phyloP scores from a whole-genome alignment of 2,888 invertebrate genomes.

The Mystacides longicornis region DNA sequence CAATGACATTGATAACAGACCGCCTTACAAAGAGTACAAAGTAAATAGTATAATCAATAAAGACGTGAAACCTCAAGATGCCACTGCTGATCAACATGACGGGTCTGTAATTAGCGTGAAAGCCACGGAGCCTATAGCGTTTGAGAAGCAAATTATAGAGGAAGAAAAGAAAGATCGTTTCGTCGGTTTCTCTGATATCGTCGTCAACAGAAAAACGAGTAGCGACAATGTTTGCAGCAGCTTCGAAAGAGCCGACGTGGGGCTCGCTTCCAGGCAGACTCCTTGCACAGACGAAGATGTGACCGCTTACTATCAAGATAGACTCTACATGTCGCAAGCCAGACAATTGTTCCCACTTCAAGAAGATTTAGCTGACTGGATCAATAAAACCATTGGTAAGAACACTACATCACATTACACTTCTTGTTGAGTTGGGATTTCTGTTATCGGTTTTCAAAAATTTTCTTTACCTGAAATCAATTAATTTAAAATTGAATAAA shows the following conservation, averaged over 20 bases:
- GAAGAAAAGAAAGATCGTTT: conserved; percentile 29
- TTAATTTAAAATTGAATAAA: too few relatives aligned
- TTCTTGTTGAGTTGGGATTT: too few relatives aligned
- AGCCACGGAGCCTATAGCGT: conserved; percentile 1
- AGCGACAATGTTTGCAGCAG: conserved; percentile 23
- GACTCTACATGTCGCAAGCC: conserved; percentile 68
- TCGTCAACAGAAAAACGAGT: conserved; percentile 41
- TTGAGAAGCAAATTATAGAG: conserved; percentile 14
- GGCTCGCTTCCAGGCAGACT: conserved; percentile 43
- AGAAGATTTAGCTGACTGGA: conserved; percentile 84
- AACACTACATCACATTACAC: too few relatives aligned
- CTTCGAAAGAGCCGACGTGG: conserved; percentile 45
- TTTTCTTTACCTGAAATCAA: too few relatives aligned
- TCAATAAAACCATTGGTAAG: conserved; percentile 72
- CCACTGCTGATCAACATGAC: neutral
- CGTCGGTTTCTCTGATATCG: conserved; percentile 39
- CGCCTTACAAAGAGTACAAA: neutral
- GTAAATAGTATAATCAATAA: neutral
- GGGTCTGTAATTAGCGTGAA: neutral
- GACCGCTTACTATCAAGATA: conserved; percentile 60
- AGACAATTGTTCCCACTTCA: conserved; percentile 74
- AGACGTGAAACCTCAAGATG: neutral
- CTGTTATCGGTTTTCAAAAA: too few relatives aligned
- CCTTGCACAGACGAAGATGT: conserved; percentile 52
- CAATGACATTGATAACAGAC: neutral